Evolutionary conservation across 2,797 vertebrate genomes (phyloP).

Genomic region (Spea hammondii): DNA sequence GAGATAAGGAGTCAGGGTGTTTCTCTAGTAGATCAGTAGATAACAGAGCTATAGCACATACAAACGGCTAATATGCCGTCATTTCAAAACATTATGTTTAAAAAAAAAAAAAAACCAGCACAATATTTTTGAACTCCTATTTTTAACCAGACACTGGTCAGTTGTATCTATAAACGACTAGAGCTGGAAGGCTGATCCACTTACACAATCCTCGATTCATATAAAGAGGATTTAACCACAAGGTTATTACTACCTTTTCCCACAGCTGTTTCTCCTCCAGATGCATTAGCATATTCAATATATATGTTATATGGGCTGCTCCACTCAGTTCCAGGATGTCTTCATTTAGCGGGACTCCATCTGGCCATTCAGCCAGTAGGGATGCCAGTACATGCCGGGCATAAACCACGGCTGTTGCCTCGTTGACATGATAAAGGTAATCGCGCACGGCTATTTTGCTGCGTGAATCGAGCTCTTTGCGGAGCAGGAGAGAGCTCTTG

Average conservation of each 20-base stretch:
- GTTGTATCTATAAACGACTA: no score
- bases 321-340: conserved; percentile 89
- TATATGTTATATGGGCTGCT: conserved; percentile 94
- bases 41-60: no score
- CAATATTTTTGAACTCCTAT: no score
- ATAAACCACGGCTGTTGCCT: conserved; percentile 90
- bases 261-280: conserved; percentile 91
- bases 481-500: conserved; percentile 89
- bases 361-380: conserved; percentile 88
- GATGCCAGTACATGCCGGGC: conserved; percentile 89
- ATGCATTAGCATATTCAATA: conserved; percentile 98
- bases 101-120: no score
- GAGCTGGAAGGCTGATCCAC: no score
- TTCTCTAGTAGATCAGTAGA: no score
- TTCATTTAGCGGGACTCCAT: conserved; percentile 77
- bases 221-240: no score
- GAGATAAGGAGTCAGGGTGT: no score
- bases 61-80: no score
- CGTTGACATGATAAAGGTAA: conserved; percentile 91
- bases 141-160: no score
- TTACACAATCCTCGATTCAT: no score
- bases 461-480: conserved; percentile 90
- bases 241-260: conserved; percentile 80
- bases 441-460: conserved; percentile 87
- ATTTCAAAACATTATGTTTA: no score